Percentiles rank a stretch among this genome's conserved stretches.
Evolutionary conservation across 2,888 invertebrate species (phyloP).

Genomic region (Diarsia dahlii): DNA sequence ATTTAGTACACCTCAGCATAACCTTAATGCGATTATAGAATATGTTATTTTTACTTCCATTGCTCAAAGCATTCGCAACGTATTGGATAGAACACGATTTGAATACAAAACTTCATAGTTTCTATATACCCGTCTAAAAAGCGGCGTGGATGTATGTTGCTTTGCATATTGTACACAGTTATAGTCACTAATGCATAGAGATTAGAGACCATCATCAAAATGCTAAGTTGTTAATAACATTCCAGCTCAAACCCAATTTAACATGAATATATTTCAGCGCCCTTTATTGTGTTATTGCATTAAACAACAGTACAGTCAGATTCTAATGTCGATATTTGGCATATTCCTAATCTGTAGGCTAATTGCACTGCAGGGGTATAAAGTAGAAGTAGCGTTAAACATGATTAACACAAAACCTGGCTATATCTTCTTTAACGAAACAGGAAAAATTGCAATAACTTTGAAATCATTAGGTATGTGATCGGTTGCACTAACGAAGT

Average conservation of each 20-base stretch:
- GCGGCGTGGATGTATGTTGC: background rate
- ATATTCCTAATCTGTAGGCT: background rate
- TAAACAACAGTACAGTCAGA: constrained; percentile 24
- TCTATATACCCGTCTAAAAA: background rate
- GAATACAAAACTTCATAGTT: no score
- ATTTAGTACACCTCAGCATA: no score
- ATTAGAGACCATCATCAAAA: constrained; percentile 32
- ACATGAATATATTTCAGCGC: constrained; percentile 14
- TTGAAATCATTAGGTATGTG: background rate
- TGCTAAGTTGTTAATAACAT: constrained; percentile 27
- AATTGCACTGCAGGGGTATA: background rate
- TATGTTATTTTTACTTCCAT: no score
- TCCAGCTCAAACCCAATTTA: constrained; percentile 12
- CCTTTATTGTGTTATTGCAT: background rate
- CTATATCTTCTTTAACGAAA: background rate
- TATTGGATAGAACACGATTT: background rate
- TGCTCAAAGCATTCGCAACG: background rate
- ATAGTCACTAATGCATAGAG: background rate
- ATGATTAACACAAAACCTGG: background rate
- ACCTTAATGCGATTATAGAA: no score
- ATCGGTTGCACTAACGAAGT: background rate
- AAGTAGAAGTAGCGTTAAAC: background rate
- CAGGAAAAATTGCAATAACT: background rate
- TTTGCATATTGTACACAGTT: background rate
- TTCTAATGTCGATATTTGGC: constrained; percentile 28